Percentiles rank a stretch among this genome's conserved stretches.
Evolutionary conservation across 2,797 vertebrate genomes (phyloP).

Genomic region (Paedocypris micromegethes): DNA sequence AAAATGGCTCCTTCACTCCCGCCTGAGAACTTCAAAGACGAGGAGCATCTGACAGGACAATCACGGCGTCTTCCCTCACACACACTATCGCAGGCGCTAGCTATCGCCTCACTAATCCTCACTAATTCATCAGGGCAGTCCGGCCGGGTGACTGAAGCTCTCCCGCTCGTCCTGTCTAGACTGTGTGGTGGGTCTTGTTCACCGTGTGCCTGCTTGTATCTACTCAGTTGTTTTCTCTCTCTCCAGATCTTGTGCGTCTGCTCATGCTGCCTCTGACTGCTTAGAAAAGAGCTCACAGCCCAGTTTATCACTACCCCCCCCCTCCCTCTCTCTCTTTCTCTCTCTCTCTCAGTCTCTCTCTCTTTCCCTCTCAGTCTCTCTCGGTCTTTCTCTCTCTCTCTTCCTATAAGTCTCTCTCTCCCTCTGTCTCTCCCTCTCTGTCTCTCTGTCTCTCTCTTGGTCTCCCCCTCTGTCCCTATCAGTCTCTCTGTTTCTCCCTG

Average conservation of each 20-base stretch:
- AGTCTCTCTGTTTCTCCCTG: conserved; percentile 44
- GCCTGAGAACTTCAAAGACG: conserved; percentile 41
- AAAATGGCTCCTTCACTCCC: conserved; percentile 30
- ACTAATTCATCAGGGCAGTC: conserved; percentile 44
- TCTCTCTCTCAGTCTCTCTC: conserved; percentile 29
- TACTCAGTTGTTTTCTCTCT: conserved; percentile 52
- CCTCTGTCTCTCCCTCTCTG: conserved; percentile 42
- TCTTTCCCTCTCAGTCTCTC: conserved; percentile 39
- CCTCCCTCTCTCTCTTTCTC: conserved; percentile 28
- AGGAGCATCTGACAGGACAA: conserved; percentile 39
- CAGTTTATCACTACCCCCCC: conserved; percentile 66
- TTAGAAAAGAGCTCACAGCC: conserved; percentile 62
- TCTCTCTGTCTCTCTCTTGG: conserved; percentile 50
- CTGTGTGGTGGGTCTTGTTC: conserved; percentile 53
- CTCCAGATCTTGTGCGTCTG: conserved; percentile 40
- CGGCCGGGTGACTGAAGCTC: conserved; percentile 39
- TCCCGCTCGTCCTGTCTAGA: conserved; percentile 39
- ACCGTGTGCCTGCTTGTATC: conserved; percentile 52
- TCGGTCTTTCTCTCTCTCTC: conserved; percentile 50
- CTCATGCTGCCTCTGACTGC: conserved; percentile 56
- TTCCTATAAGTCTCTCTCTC: conserved; percentile 22
- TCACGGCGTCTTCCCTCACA: conserved; percentile 41
- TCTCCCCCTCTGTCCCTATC: conserved; percentile 25
- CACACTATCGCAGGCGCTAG: conserved; percentile 37
- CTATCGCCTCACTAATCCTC: conserved; percentile 33